phyloP scores from a whole-genome alignment of 2,888 invertebrate genomes.

The Phlogophora meticulosa region DNA sequence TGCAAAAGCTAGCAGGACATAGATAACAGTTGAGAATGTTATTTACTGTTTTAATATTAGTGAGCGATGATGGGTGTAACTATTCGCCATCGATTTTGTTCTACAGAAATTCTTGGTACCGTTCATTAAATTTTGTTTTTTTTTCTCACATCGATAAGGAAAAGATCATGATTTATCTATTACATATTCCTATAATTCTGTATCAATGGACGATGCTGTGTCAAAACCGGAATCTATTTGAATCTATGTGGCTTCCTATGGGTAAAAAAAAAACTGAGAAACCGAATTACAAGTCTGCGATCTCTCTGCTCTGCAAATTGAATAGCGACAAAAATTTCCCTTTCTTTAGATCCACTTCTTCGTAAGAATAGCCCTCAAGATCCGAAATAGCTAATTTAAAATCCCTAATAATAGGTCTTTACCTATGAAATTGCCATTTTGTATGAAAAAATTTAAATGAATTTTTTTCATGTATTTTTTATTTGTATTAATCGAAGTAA shows the following conservation, averaged over 20 bases:
- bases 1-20: no score
- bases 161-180: conserved; percentile 20
- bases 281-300: not conserved
- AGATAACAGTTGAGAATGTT: not conserved
- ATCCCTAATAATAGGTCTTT: no score
- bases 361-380: not conserved
- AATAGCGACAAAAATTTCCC: not conserved
- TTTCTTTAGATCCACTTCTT: not conserved
- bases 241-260: no score
- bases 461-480: no score
- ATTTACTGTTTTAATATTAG: conserved; percentile 44
- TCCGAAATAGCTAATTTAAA: not conserved
- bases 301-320: no score
- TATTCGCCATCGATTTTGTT: conserved; percentile 40
- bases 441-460: not conserved
- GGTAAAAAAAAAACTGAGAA: no score
- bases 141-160: conserved; percentile 17
- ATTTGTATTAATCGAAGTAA: no score
- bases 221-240: not conserved
- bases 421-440: no score
- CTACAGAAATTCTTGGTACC: conserved; percentile 19
- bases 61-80: conserved; percentile 13
- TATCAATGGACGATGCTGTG: not conserved
- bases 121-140: conserved; percentile 31
- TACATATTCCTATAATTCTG: not conserved